Evolutionary conservation across 2,113 vertebrate genomes (phyloP).

Genomic region (Corythoichthys haematopterus): DNA sequence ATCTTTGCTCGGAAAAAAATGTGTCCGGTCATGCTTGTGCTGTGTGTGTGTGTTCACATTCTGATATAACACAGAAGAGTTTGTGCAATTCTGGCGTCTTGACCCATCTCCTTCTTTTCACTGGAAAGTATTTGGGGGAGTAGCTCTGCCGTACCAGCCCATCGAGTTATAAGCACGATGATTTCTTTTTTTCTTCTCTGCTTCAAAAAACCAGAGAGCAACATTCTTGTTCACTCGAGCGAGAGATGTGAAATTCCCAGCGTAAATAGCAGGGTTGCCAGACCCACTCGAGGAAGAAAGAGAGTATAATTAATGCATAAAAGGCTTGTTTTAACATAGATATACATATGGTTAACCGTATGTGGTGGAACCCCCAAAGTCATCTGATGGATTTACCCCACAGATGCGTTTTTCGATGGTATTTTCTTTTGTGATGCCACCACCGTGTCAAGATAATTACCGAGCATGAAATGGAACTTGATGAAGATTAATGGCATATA

Average conservation of each 20-base stretch:
- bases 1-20: conserved; percentile 55
- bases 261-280: conserved; percentile 10
- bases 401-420: not conserved
- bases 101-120: conserved; percentile 1
- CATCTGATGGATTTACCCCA: not conserved
- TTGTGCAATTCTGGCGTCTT: conserved; percentile 3
- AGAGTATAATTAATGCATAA: not conserved
- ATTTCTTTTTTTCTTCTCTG: too few species aligned
- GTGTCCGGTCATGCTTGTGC: conserved; percentile 45
- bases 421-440: not conserved
- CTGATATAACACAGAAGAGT: conserved; percentile 11
- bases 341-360: not conserved
- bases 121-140: not conserved
- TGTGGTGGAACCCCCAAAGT: not conserved
- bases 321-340: not conserved
- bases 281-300: conserved; percentile 1
- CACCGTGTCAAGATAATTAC: not conserved
- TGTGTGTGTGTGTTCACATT: not conserved
- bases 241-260: conserved; percentile 9
- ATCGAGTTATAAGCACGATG: not conserved
- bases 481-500: not conserved
- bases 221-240: conserved; percentile 1
- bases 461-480: not conserved
- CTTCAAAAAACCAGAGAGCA: not conserved
- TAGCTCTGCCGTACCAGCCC: not conserved